These are phyloP conservation scores for Diplosoma virens DNA, from an alignment of 23 tunicate genomes.

Conservation along the genomic window DNA sequence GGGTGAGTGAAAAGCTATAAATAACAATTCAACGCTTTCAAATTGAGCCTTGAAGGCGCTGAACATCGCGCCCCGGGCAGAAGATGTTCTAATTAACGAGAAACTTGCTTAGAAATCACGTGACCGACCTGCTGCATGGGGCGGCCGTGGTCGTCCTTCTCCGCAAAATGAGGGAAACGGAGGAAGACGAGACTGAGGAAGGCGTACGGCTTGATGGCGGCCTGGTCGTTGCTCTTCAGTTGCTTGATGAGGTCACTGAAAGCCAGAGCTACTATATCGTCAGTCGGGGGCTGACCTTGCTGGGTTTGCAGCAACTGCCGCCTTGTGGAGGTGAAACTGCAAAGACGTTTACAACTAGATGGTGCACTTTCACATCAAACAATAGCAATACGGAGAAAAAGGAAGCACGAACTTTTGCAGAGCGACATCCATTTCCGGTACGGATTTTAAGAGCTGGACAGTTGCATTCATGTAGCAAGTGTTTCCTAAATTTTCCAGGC, in stretches of 20 bases:
- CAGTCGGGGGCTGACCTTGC: conserved; percentile 25
- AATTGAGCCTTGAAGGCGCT: too few species aligned
- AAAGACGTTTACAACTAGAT: too few species aligned
- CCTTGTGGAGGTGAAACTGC: conserved; percentile 23
- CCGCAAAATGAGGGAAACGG: conserved; percentile 89
- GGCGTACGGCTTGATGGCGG: conserved; percentile 65
- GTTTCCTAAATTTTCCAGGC: conserved; percentile 89
- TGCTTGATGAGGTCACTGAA: conserved; percentile 42
- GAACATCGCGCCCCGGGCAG: too few species aligned
- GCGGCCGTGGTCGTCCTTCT: conserved; percentile 79
- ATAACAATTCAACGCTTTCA: too few species aligned
- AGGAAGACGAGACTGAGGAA: conserved; percentile 70
- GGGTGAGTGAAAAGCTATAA: too few species aligned
- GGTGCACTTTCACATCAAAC: background rate
- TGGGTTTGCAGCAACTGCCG: background rate
- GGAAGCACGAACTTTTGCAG: conserved; percentile 47
- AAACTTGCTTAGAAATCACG: background rate
- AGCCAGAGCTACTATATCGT: conserved; percentile 50
- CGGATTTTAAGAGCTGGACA: conserved; percentile 79
- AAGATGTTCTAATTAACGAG: too few species aligned
- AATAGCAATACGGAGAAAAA: background rate
- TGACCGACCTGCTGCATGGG: conserved; percentile 87
- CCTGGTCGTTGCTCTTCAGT: conserved; percentile 49
- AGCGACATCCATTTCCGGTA: conserved; percentile 85
- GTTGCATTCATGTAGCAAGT: conserved; percentile 99